Percentiles rank a stretch among this genome's conserved stretches.
These are phyloP conservation scores for Meliscaeva auricollis DNA, from an alignment of 2,888 invertebrate genomes.

Conservation along the genomic window DNA sequence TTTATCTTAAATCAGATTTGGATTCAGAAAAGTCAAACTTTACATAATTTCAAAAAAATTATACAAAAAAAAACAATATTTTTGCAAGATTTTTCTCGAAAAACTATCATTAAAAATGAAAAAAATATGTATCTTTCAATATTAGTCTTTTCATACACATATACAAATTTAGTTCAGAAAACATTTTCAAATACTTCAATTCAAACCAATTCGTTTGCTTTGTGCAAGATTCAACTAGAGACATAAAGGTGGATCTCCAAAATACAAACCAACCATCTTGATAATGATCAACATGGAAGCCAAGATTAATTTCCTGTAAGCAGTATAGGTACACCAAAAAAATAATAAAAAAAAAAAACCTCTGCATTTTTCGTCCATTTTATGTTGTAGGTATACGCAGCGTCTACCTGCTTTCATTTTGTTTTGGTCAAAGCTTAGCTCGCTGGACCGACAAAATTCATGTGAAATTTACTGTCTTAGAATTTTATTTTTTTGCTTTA, in stretches of 20 bases:
- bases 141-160: no score
- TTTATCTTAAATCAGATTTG: no score
- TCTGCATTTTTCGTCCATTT: constrained; percentile 47
- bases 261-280: constrained; percentile 33
- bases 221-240: constrained; percentile 38
- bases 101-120: no score
- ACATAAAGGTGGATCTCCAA: constrained; percentile 33
- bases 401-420: constrained; percentile 67
- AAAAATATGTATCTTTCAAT: no score
- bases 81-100: no score
- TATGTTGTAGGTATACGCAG: neutral
- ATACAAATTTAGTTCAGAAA: no score
- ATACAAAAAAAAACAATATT: no score
- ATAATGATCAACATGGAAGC: constrained; percentile 51
- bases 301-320: constrained; percentile 64
- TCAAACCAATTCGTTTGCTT: no score
- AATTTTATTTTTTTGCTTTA: constrained; percentile 35
- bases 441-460: constrained; percentile 65
- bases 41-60: no score
- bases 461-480: constrained; percentile 71
- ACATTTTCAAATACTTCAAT: no score
- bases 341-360: constrained; percentile 6
- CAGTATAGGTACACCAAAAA: constrained; percentile 18
- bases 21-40: no score
- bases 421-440: constrained; percentile 53